These are phyloP conservation scores for Noctua comes DNA, from an alignment of 2,888 invertebrate genomes.

Conservation along the genomic window DNA sequence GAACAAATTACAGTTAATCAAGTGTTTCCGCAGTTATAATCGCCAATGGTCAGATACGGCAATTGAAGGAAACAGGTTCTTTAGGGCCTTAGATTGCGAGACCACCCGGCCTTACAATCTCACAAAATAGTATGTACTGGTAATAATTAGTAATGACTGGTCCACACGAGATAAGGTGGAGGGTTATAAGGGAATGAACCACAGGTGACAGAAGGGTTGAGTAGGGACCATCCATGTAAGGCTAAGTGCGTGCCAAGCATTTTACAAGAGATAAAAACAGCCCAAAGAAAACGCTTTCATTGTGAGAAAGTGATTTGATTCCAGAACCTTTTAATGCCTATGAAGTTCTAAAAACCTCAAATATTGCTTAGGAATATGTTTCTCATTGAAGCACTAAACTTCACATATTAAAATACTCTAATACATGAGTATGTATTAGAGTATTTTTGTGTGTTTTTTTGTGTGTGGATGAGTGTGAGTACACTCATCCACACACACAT, in stretches of 20 bases:
- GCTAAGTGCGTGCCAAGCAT: background rate
- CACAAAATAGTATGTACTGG: constrained; percentile 34
- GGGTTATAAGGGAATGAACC: background rate
- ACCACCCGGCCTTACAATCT: constrained; percentile 41
- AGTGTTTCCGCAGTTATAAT: constrained; percentile 42
- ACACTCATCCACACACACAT: too few relatives aligned
- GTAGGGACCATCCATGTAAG: background rate
- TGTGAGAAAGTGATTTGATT: background rate
- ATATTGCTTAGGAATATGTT: background rate
- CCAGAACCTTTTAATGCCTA: background rate
- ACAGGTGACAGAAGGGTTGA: constrained; percentile 22
- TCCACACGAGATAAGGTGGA: background rate
- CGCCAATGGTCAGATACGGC: constrained; percentile 37
- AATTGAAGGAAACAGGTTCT: constrained; percentile 48
- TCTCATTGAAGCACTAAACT: background rate
- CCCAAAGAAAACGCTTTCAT: background rate
- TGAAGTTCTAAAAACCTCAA: background rate
- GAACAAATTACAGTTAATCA: constrained; percentile 47
- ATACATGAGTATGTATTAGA: too few relatives aligned
- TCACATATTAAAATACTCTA: background rate
- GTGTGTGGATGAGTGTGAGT: too few relatives aligned
- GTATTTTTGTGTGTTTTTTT: too few relatives aligned
- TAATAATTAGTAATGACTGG: constrained; percentile 30
- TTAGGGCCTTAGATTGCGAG: constrained; percentile 40
- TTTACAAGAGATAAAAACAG: background rate